Evolutionary conservation across 2,113 vertebrate genomes (phyloP).

Genomic region (Aldabrachelys gigantea): DNA sequence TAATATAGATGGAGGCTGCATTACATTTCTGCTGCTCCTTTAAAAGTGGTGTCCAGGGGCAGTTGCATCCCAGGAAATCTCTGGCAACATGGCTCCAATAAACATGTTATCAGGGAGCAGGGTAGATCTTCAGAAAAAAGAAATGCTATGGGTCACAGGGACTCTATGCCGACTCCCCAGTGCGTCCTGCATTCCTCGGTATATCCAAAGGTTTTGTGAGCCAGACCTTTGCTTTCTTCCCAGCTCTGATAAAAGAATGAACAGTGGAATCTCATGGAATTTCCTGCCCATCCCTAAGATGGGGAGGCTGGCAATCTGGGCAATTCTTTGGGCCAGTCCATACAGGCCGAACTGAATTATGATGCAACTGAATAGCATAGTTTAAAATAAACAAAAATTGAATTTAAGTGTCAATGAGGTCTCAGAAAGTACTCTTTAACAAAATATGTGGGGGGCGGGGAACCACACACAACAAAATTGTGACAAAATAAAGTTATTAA

Average conservation of each 20-base stretch:
- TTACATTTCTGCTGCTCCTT: not conserved
- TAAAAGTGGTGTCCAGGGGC: not conserved
- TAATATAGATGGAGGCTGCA: not conserved
- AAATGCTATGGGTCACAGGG: not conserved
- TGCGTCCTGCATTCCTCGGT: not conserved
- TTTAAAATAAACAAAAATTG: no score
- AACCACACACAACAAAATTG: not conserved
- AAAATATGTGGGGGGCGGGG: not conserved
- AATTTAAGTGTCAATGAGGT: no score
- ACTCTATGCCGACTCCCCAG: not conserved
- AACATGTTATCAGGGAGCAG: not conserved
- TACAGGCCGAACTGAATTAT: not conserved
- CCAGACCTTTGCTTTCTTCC: not conserved
- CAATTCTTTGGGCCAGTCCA: not conserved
- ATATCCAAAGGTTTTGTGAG: not conserved
- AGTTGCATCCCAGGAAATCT: not conserved
- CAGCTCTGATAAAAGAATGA: not conserved
- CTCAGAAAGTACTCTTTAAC: not conserved
- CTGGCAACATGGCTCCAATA: rapidly evolving
- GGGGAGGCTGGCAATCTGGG: not conserved
- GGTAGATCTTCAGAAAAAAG: not conserved
- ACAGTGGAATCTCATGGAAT: not conserved
- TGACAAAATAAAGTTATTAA: not conserved
- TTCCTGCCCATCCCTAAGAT: not conserved
- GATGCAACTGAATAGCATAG: not conserved